phyloP scores from a whole-genome alignment of 2,113 vertebrate genomes.

The Calidris pygmaea region DNA sequence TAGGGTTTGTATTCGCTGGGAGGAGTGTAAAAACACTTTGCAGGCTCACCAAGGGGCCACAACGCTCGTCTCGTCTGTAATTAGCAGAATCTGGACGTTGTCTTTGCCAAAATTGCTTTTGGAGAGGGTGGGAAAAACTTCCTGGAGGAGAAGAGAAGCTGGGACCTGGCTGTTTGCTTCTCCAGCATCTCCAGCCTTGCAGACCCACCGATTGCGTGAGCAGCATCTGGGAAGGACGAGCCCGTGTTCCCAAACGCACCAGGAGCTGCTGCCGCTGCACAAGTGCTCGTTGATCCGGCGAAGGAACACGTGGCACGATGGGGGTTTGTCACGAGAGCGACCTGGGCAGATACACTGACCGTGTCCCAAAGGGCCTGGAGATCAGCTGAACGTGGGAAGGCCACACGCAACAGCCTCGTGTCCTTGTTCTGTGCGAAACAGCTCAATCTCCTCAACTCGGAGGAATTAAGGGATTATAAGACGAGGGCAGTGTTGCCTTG shows the following conservation, averaged over 20 bases:
- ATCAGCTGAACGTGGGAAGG: background rate
- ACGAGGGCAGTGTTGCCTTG: background rate
- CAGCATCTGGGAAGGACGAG: background rate
- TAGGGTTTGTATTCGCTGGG: fast-evolving
- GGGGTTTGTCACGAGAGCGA: background rate
- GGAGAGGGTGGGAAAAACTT: background rate
- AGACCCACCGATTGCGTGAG: background rate
- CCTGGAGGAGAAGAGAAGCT: background rate
- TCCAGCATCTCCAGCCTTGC: fast-evolving
- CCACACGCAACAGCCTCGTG: background rate
- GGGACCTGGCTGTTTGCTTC: background rate
- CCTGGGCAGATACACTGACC: background rate
- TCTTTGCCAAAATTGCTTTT: background rate
- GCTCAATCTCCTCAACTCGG: background rate
- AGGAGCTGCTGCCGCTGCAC: background rate
- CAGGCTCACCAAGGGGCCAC: background rate
- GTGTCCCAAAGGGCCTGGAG: background rate
- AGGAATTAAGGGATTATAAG: constrained; percentile 13
- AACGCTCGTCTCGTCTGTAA: background rate
- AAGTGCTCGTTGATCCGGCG: background rate
- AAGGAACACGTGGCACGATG: background rate
- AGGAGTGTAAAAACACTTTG: background rate
- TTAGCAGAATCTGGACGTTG: background rate
- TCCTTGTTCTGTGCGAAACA: background rate
- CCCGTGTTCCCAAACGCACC: fast-evolving